Evolutionary conservation across 2,113 vertebrate genomes (phyloP), one percentile per base, ranked within the genome.

Genomic region (Collichthys lucidus): DNA sequence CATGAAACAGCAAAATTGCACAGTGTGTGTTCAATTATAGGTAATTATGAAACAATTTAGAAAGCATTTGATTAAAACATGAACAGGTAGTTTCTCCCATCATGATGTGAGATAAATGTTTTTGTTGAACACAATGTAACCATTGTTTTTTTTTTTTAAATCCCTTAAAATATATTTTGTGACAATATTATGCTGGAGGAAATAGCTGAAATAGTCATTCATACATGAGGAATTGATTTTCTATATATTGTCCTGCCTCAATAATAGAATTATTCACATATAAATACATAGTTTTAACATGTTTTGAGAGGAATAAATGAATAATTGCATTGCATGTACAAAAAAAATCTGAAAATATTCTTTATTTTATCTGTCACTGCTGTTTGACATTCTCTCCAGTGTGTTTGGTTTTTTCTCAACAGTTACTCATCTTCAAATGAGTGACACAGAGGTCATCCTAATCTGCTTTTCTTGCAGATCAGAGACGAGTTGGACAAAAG

Each of bases 11-110:
- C 49, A 78, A 90, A 92, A 93, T 84, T 88, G 83, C 90, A 79
- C 88, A 85, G 87, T 77, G 83, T 91, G 88, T 74, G 83, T 89
- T 88, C 85, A 90, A 93, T 94, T 94, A 90, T 85, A 77, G 71
- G 89, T 84, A 93, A 93, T 95, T 92, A 91, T 92, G 81, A 93
- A 89, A 94, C 90, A 91, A 93, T 94, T 93, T 87, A 76, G 79
- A 84, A 92, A 89, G 85, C 79, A 82, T 92, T 90, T 88, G 85
- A 88, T 90, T 89, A 86, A 90, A 92, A 88, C 59, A 77, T 63
- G 65, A 93, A 92, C 92, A 92, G 89, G 89, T 92, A 86, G 77
- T 90, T 88, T 90, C 53, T 77, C 75, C 65, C 62, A 80, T 87
- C 73, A 72, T 42, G 74, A 83, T 68, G 85, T 59, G 83, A 91